Evolutionary conservation across 2,113 vertebrate genomes (phyloP), one percentile per base, ranked within the genome.

Genomic region (Burhinus oedicnemus): DNA sequence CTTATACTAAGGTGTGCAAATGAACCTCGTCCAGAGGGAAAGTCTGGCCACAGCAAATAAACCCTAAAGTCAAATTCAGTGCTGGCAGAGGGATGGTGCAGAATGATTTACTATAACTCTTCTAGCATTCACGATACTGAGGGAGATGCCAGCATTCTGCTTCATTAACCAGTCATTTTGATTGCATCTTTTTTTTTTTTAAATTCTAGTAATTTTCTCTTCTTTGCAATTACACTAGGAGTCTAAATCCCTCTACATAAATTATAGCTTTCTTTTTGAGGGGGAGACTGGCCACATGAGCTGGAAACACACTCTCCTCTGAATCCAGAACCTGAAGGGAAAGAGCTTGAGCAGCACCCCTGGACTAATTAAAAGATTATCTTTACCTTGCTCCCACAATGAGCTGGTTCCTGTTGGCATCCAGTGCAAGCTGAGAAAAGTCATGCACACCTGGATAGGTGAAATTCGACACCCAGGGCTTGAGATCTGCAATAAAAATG

Each of bases 381-480:
- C 94, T 94, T 99, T 99, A 99, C 99, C 99, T 99, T 98, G 99
- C 99, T 98, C 99, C 99, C 92, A 99, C 99, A 95, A 99, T 99
- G 97, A 99, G 99, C 97, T 99, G 99, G 97, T 99, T 99, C 97
- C 99, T 98, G 91, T 98, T 98, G 96, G 99, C 98, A 97, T 99
- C 99, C 95, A 99, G 98, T 88, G 99, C 99, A 76, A 99, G 98
- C 97, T 99, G 99, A 85, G 99, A 99, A 98, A 98, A 99, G 97
- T 99, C 99, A 75, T 96, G 98, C 80, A 99, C 99, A 74, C 98
- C 98, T 29, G 99, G 98, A 90, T 98, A 99, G 84, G 98, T 99
- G 98, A 99, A 99, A 91, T 98, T 98, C 19, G 98, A 99, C 70
- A 99, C 97, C 99, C 99, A 99, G 3, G 99, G 99, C 95, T 98